Conservation (phyloP, 2,888 invertebrate species). For the Portevinia maculata region DNA sequence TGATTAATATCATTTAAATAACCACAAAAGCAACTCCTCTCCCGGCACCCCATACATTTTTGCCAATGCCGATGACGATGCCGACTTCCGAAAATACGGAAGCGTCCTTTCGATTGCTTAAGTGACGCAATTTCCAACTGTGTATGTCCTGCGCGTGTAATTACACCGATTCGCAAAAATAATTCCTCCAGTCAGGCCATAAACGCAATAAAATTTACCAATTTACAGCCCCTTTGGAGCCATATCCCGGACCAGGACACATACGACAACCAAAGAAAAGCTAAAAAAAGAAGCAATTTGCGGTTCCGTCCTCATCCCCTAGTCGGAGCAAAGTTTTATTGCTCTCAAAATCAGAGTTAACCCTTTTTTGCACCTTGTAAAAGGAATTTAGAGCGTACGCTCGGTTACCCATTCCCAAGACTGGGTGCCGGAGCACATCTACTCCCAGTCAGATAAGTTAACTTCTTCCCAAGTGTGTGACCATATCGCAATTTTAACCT, state of each 20-base stretch:
- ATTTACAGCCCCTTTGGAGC: slow-evolving; percentile 73
- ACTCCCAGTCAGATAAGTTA: slow-evolving; percentile 37
- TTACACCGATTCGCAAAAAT: slow-evolving; percentile 67
- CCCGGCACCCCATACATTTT: slow-evolving; percentile 17
- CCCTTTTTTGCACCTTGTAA: slow-evolving; percentile 74
- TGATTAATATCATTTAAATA: slow-evolving; percentile 46
- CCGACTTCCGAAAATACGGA: slow-evolving; percentile 4
- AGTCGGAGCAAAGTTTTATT: slow-evolving; percentile 57
- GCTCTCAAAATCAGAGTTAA: slow-evolving; percentile 71
- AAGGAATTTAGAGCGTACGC: slow-evolving; percentile 73
- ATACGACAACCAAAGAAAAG: neutral
- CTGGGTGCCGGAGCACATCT: neutral
- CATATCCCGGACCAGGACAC: slow-evolving; percentile 50
- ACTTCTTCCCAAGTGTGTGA: slow-evolving; percentile 22
- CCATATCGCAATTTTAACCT: slow-evolving; percentile 68
- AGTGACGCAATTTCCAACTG: slow-evolving; percentile 7
- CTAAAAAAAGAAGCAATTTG: slow-evolving; percentile 57
- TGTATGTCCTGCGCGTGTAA: slow-evolving; percentile 63
- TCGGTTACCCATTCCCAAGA: slow-evolving; percentile 49
- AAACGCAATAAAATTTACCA: slow-evolving; percentile 73
- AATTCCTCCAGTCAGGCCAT: slow-evolving; percentile 63
- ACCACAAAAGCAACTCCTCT: slow-evolving; percentile 21
- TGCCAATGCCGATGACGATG: neutral
- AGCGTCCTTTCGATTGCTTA: neutral
- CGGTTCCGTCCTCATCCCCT: slow-evolving; percentile 36